Conservation (phyloP, 2,113 vertebrate species). For the Hiodon alosoides region DNA sequence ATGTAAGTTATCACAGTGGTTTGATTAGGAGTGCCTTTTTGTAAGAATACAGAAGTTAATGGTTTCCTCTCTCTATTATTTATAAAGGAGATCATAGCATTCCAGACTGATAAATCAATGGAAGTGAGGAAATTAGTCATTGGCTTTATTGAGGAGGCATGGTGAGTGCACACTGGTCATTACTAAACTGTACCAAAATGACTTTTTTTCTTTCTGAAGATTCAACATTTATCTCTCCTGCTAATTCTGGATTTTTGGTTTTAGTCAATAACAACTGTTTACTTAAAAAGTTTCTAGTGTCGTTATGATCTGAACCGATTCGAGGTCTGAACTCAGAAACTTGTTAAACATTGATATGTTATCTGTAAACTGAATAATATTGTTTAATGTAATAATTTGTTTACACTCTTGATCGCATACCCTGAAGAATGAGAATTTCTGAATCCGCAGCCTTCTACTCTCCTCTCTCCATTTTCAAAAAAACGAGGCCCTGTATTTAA, state of each 20-base stretch:
- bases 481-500: neutral
- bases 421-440: too few species aligned
- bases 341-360: too few species aligned
- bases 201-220: neutral
- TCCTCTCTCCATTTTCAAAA: too few species aligned
- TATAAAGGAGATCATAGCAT: conserved; percentile 82
- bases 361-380: too few species aligned
- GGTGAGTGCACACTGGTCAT: conserved; percentile 59
- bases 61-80: neutral
- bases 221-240: neutral
- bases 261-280: too few species aligned
- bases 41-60: neutral
- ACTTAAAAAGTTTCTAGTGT: too few species aligned
- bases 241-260: too few species aligned
- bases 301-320: too few species aligned
- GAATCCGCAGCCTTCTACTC: too few species aligned
- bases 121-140: conserved; percentile 91
- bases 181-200: neutral
- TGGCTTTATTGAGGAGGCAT: conserved; percentile 90
- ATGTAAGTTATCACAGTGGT: conserved; percentile 64
- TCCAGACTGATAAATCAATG: conserved; percentile 85
- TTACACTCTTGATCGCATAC: too few species aligned
- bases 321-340: too few species aligned
- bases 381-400: too few species aligned
- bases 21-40: neutral